Percentiles rank a stretch among this genome's conserved stretches.
These are phyloP conservation scores for Craseonycteris thonglongyai DNA, from an alignment of 2,113 vertebrate genomes.

Conservation along the genomic window DNA sequence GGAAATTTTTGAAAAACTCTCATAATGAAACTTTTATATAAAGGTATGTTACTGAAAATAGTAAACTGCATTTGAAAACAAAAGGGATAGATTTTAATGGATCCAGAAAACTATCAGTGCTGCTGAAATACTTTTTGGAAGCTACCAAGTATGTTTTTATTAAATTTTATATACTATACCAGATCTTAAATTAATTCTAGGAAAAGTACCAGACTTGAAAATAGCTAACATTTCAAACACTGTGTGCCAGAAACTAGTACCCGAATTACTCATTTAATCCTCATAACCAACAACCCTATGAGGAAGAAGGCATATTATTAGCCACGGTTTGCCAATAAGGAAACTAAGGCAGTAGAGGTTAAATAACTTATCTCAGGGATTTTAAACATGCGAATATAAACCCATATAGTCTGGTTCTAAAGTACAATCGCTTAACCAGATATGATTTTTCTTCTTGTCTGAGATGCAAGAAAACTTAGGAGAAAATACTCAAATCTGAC, in stretches of 20 bases:
- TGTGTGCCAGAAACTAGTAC: neutral
- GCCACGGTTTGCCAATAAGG: neutral
- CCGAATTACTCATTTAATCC: conserved; percentile 27
- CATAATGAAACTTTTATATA: neutral
- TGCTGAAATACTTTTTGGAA: neutral
- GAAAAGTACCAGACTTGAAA: conserved; percentile 28
- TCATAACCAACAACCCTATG: neutral
- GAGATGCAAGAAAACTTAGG: neutral
- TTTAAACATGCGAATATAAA: neutral
- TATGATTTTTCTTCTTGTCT: neutral
- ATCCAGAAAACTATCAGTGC: neutral
- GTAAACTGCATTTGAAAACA: conserved; percentile 2
- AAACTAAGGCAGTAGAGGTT: neutral
- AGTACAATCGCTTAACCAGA: neutral
- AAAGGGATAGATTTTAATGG: neutral
- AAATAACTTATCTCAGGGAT: conserved; percentile 5
- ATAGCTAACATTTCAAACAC: conserved; percentile 8
- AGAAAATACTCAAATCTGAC: neutral
- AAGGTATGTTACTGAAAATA: neutral
- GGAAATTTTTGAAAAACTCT: neutral
- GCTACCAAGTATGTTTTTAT: neutral
- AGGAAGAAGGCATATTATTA: conserved; percentile 16
- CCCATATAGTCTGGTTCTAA: neutral
- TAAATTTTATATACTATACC: conserved; percentile 2
- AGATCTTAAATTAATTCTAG: conserved; percentile 36